These are phyloP conservation scores for Crenuchus spilurus DNA, from an alignment of 2,797 vertebrate genomes.

Conservation along the genomic window DNA sequence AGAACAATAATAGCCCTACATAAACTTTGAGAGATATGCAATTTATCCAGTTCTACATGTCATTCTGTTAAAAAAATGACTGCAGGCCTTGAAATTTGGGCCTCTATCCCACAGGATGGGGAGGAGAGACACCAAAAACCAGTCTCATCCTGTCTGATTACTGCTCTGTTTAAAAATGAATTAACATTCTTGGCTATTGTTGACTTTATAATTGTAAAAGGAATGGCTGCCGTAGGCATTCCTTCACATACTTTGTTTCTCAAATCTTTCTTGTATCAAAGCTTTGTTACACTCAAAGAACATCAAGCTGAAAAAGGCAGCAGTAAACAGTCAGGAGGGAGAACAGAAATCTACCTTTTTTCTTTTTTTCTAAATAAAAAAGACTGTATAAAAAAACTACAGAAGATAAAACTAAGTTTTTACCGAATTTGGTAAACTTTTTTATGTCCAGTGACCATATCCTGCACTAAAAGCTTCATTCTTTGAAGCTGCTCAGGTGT, in stretches of 20 bases:
- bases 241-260: background rate
- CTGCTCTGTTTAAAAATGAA: background rate
- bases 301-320: background rate
- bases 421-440: too few species aligned
- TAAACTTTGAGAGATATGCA: background rate
- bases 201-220: conserved; percentile 5
- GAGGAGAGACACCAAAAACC: background rate
- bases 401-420: too few species aligned
- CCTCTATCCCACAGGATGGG: background rate
- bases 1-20: background rate
- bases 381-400: too few species aligned
- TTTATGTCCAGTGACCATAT: too few species aligned
- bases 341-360: too few species aligned
- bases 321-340: background rate
- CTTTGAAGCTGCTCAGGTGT: too few species aligned
- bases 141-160: background rate
- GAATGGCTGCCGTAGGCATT: background rate
- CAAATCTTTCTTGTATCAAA: background rate
- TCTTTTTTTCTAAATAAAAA: too few species aligned
- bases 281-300: background rate
- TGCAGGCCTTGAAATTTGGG: background rate
- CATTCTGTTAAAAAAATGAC: background rate
- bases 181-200: conserved; percentile 1
- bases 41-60: background rate
- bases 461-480: too few species aligned